These are phyloP conservation scores for Eupithecia exiguata DNA, from an alignment of 2,888 invertebrate genomes.

Conservation along the genomic window DNA sequence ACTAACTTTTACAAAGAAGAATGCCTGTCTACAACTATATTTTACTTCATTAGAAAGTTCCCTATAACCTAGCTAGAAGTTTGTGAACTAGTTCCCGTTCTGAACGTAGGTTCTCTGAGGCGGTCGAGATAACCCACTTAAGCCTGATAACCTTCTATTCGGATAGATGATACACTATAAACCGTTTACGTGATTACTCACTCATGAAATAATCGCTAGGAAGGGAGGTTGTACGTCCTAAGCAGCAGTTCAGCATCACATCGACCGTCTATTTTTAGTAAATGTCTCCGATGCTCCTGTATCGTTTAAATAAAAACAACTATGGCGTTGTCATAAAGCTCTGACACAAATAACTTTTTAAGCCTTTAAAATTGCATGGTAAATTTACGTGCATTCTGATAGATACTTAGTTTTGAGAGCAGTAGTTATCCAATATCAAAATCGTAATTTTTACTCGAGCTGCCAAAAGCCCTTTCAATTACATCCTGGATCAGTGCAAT, in stretches of 20 bases:
- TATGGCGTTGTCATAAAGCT: too few relatives aligned
- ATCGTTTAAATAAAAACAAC: too few relatives aligned
- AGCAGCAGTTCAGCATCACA: not conserved
- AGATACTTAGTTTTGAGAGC: too few relatives aligned
- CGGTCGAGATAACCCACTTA: conserved; percentile 17
- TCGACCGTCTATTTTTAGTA: too few relatives aligned
- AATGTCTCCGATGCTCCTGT: too few relatives aligned
- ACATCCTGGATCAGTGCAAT: too few relatives aligned
- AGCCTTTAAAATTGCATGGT: not conserved
- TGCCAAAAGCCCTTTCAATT: too few relatives aligned
- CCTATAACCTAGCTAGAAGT: conserved; percentile 31
- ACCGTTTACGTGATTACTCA: conserved; percentile 30
- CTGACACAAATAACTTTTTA: not conserved
- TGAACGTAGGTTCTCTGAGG: conserved; percentile 36
- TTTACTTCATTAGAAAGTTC: conserved; percentile 22
- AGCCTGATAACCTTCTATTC: not conserved
- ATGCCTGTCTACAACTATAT: conserved; percentile 8
- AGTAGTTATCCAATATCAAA: too few relatives aligned
- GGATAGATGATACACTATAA: not conserved
- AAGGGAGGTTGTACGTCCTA: not conserved
- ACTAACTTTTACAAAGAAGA: conserved; percentile 4
- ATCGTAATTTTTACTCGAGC: too few relatives aligned
- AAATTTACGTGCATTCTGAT: too few relatives aligned
- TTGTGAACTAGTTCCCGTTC: conserved; percentile 27
- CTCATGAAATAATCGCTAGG: conserved; percentile 24